Base-by-base conservation (phyloP, 2,797 vertebrate species). In the Denticeps clupeoides region DNA sequence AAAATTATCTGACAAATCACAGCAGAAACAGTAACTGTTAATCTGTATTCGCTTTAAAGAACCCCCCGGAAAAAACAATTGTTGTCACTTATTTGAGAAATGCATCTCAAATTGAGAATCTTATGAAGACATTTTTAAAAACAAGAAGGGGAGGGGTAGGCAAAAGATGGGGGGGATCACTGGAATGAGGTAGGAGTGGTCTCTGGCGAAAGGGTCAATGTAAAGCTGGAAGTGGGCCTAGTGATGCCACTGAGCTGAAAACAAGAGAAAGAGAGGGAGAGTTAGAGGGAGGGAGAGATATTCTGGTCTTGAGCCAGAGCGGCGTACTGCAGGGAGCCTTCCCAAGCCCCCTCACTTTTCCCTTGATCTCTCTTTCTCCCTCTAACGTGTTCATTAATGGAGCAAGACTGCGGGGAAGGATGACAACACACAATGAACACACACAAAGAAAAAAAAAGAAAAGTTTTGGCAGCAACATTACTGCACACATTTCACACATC, bases 301-400 rank as follows among this genome's bases (percentile, higher is more conserved):
- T 64, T 43, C 41, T 63, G 84, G 86, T 86, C 61, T 58, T 49
- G 70, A 61, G 72, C 87, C 84, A 87, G 85, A 74, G 72, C 45
- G 63, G 55, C 50, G 56, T 73, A 69, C 62, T 62, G 60, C 47
- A 47, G 49, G 56, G 43, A 65, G 69, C 68, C 73, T 69, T 60
- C 65, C 70, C 74, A 72, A 55, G 74, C 58, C 59, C 62, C 51
- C 50, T 59, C 53, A 58, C 53, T 58, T 51, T 57, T 41, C 68
- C 65, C 76, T 56, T 71, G 54, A n/a, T n/a, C n/a, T 75, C 60
- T 64, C 47, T 62, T 50, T 43, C 57, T 48, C 63, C 60, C 33
- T 42, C 55, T 68, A 74, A 84, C 79, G 72, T 79, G 77, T 82
- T 77, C 68, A 83, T 85, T 75, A 83, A 16, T 29, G 57, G 47